Evolutionary conservation across 1,140 invertebrate genomes (phyloP), one percentile per base, ranked within the genome.

Genomic region (Euwallacea similis): DNA sequence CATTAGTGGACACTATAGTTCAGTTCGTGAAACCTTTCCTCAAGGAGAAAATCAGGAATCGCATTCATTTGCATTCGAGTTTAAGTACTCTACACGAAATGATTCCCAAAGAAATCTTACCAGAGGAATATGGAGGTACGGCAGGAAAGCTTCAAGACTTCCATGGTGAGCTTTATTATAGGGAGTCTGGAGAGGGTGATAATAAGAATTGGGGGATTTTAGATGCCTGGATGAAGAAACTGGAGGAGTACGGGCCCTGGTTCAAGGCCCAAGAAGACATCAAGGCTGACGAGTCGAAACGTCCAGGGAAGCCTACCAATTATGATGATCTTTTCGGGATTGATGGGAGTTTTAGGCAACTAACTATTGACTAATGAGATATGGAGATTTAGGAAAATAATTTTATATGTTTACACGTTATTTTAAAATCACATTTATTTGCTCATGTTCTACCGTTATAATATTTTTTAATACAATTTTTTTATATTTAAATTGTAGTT

Each of bases 1-100:
- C 91, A 0, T 77, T 93, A 7, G 91, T 95, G 6, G 91, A 94
- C 72, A 89, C 90, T 10, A 92, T 95, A 66, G 85, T 93, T 42
- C 93, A 88, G 75, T 92, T 93, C 79, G 91, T 93, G 0, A 93
- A 92, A 79, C 92, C 91, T 0, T 93, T 94, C 80, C 83, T 94
- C 11, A 93, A 93, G 77, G 92, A 94, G 76, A 95, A 95, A 81
- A 93, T 94, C 64, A 86, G 89, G 71, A 90, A 92, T 77, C 86
- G 93, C 73, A 92, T 95, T 73, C 89, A 88, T 76, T 88, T 93
- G 54, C 92, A 94, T 79, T 88, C 86, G 66, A 85, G 88, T 13
- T 72, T 92, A 7, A 88, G 93, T 33, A 88, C 88, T 2, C 83
- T 95, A 0, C 90, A 93, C 79, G 88, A 93, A 72, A 87, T 88